phyloP scores from a whole-genome alignment of 2,797 vertebrate species.

The Myioborus miniatus region DNA sequence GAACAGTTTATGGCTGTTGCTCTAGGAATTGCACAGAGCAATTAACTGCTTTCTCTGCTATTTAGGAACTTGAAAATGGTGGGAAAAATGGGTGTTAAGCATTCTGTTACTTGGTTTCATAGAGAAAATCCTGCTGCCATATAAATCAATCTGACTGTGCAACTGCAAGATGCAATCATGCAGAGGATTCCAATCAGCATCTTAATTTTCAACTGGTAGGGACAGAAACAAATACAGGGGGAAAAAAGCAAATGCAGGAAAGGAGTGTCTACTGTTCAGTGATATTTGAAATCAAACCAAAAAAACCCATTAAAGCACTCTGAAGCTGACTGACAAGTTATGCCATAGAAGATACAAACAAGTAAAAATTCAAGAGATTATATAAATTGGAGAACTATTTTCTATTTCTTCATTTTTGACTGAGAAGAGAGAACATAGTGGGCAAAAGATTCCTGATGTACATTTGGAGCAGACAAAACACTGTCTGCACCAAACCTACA shows the following conservation, averaged over 20 bases:
- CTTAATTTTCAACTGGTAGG: not conserved
- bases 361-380: not conserved
- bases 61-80: not conserved
- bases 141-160: not conserved
- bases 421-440: not conserved
- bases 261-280: not conserved
- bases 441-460: not conserved
- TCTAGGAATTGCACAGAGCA: not conserved
- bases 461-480: not conserved
- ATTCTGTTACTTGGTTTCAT: not conserved
- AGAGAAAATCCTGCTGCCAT: not conserved
- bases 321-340: not conserved
- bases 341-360: not conserved
- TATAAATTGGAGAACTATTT: not conserved
- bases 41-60: constrained; percentile 8
- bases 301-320: rapidly evolving
- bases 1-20: not conserved
- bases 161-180: not conserved
- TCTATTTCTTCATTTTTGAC: not conserved
- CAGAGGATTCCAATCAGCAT: not conserved
- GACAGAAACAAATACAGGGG: not conserved
- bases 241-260: not conserved
- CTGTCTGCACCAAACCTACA: not conserved
- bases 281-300: not conserved
- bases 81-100: not conserved